These are phyloP conservation scores for Buceros bicornis DNA, from an alignment of 2,797 vertebrate species.

Conservation along the genomic window DNA sequence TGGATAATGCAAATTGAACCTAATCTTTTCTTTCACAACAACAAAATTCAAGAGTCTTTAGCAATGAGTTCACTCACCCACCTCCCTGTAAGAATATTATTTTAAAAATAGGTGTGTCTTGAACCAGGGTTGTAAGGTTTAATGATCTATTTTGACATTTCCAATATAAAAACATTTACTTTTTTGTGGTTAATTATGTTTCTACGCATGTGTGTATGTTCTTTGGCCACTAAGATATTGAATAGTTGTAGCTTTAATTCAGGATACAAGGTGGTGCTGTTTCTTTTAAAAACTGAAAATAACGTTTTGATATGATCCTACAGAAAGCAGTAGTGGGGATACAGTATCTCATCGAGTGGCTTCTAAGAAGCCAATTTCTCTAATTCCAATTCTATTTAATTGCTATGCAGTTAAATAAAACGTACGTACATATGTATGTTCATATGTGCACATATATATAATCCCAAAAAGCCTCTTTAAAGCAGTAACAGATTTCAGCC, in stretches of 20 bases:
- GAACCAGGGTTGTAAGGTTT: not conserved
- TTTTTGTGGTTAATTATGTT: not conserved
- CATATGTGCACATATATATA: not conserved
- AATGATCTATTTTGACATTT: not conserved
- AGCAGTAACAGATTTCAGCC: constrained; percentile 1
- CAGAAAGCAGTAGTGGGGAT: not conserved
- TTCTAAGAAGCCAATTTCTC: not conserved
- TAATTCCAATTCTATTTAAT: constrained; percentile 23
- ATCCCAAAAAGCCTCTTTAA: not conserved
- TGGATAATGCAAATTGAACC: not conserved
- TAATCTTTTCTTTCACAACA: not conserved
- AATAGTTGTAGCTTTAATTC: constrained; percentile 70
- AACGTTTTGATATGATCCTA: not conserved
- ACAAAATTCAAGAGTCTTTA: not conserved
- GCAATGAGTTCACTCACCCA: not conserved
- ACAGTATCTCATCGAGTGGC: not conserved
- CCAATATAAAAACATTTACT: not conserved
- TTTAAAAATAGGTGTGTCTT: not conserved
- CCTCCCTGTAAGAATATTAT: not conserved
- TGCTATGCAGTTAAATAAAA: not conserved
- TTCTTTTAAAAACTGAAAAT: constrained; percentile 75
- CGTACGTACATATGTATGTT: not conserved
- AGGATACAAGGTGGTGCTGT: constrained; percentile 81
- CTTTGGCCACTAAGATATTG: not conserved
- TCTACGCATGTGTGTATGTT: not conserved